Evolutionary conservation across 2,888 invertebrate species (phyloP), one percentile per base, ranked within the genome.

Genomic region (Silvanus unidentatus): DNA sequence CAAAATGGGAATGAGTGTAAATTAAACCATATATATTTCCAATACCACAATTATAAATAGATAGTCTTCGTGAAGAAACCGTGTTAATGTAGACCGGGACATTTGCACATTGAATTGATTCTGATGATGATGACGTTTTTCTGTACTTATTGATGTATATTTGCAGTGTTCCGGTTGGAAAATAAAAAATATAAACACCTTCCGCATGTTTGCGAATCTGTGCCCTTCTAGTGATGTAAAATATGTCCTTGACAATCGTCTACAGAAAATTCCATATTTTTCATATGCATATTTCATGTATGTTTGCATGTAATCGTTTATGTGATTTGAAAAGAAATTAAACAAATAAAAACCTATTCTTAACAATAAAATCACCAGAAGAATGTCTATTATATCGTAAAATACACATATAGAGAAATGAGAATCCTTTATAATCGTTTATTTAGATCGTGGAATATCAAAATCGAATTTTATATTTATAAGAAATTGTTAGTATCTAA

Each of bases 201-300:
- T 53, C 54, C 57, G 58, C 56, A 56, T 54, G 58, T 53, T 55
- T 59, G 37, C 52, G 48, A 52, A 52, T 61, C 53, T 60, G 65
- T 66, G 62, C 63, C 64, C 65, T 64, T 61, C 56, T 58, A 64
- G 68, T 68, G 67, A 68, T 70, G 63, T 65, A 64, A 65, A 57
- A 57, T 62, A 64, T 49, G 32, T 60, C 65, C 64, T 67, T 57
- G 72, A 72, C 72, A 72, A 72, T 72, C 72, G 65, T 65, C 59
- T 62, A 57, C 51, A 37, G 16, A 55, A 54, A 55, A 57, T 55
- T 60, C 55, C 60, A 63, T 65, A 65, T 68, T 68, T 65, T 65
- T 65, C 65, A 64, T 62, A 65, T 57, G 53, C 59, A 63, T 65
- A 59, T 62, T 58, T 57, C 53, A 54, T 58, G 47, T 46, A 50